Evolutionary conservation across 2,113 vertebrate species (phyloP).

Genomic region (Gasterosteus aculeatus): DNA sequence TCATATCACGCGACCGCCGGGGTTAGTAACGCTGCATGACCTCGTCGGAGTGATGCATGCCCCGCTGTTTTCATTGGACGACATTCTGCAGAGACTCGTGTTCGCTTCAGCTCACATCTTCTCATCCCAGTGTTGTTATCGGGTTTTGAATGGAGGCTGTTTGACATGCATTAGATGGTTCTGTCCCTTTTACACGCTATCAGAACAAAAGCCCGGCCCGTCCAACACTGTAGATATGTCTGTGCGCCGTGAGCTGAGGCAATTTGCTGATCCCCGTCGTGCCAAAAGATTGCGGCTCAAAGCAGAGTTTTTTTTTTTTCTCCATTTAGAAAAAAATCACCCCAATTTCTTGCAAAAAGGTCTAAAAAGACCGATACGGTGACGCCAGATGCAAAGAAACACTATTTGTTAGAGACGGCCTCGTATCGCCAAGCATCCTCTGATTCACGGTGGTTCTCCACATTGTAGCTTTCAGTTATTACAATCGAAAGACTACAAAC

Average conservation of each 20-base stretch:
- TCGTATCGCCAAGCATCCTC: neutral
- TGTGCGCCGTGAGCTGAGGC: conserved; percentile 47
- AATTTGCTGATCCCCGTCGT: conserved; percentile 52
- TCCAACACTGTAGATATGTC: conserved; percentile 61
- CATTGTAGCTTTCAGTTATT: neutral
- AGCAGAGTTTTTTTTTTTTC: conserved; percentile 2
- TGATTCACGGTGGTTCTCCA: neutral
- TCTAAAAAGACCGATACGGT: neutral
- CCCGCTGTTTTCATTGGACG: neutral
- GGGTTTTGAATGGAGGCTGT: conserved; percentile 39
- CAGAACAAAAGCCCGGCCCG: conserved; percentile 58
- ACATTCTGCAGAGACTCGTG: conserved; percentile 1
- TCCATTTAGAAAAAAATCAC: conserved; percentile 3
- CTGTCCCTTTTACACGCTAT: conserved; percentile 54
- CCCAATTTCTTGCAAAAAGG: conserved; percentile 11
- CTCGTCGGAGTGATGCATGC: neutral
- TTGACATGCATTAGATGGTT: conserved; percentile 64
- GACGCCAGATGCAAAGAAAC: neutral
- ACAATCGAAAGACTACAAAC: neutral
- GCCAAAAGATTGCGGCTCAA: conserved; percentile 36
- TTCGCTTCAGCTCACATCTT: conserved; percentile 29
- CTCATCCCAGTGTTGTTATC: conserved; percentile 43
- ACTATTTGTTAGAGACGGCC: neutral
- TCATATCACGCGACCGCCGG: neutral
- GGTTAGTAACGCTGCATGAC: no score